These are phyloP conservation scores for Nomada fabriciana DNA, from an alignment of 2,888 invertebrate species.

Conservation along the genomic window DNA sequence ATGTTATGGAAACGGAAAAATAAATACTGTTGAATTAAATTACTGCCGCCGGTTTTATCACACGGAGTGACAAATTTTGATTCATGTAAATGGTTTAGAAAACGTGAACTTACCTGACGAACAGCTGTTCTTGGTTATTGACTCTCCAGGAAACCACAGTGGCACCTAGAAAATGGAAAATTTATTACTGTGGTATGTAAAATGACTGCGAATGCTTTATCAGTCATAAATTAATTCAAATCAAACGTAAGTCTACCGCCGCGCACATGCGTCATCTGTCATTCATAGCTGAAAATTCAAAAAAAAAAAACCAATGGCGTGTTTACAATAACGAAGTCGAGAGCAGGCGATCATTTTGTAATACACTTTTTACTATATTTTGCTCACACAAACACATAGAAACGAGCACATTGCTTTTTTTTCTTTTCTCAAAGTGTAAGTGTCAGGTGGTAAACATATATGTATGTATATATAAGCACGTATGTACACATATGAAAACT, in stretches of 20 bases:
- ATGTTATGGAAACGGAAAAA: no score
- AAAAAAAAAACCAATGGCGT: constrained; percentile 33
- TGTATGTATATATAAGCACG: constrained; percentile 1
- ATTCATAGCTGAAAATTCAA: constrained; percentile 23
- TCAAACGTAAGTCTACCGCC: constrained; percentile 6
- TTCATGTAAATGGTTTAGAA: background rate
- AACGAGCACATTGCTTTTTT: background rate
- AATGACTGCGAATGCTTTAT: constrained; percentile 1
- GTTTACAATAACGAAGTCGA: constrained; percentile 34
- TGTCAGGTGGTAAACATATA: background rate
- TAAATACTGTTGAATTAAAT: no score
- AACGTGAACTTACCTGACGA: constrained; percentile 92
- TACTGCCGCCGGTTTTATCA: no score
- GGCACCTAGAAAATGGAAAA: constrained; percentile 90
- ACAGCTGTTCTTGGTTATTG: constrained; percentile 97
- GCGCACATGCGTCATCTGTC: constrained; percentile 26
- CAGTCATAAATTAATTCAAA: background rate
- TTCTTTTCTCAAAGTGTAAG: background rate
- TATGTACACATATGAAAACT: constrained; percentile 31
- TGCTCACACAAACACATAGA: background rate
- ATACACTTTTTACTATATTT: background rate
- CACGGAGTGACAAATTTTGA: background rate
- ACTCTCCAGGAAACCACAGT: constrained; percentile 98
- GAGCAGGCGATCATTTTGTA: background rate
- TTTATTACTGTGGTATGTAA: constrained; percentile 4